Evolutionary conservation across 2,113 vertebrate species (phyloP), one percentile per base, ranked within the genome.

Genomic region (Platichthys flesus): DNA sequence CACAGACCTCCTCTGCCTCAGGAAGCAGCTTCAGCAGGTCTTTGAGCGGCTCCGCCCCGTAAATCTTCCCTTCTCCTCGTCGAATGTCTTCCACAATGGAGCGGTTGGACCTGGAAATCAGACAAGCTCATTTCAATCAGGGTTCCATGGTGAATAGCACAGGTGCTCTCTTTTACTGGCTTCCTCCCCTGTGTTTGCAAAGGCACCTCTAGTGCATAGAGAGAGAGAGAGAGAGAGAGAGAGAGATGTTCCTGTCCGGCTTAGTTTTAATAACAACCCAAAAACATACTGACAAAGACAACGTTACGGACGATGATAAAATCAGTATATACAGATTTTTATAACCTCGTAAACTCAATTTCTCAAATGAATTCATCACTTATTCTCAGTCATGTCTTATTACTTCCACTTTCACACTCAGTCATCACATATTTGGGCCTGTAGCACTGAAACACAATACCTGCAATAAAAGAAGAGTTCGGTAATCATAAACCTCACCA

Each of bases 1-100:
- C 37, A 86, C 86, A 31, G 15, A 99, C 98, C 97, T 99, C 98
- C 84, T 98, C 97, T 51, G 93, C 82, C 70, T 98, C 97, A 28
- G 98, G 98, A 79, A 98, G 93, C 81, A 98, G 93, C 88, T 98
- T 99, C 78, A 98, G 94, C 85, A 98, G 95, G 86, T 99, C 98
- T 89, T 95, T 94, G 74, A 99, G 92, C 2, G 94, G 94, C 89
- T 97, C 97, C 14, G 96, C 93, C 70, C 94, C 94, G 51, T 97
- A 98, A 67, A 92, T 89, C 79, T 97, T 95, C 79, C 95, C 95
- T 82, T 93, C 96, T 85, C 96, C 97, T 77, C 82, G 90, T 65
- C 93, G 94, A 83, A 99, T 95, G 90, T 99, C 98, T 91, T 97
- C 97, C 49, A 98, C 95, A 79, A 99, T 96, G 85, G 94, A 96